Evolutionary conservation across 2,113 vertebrate species (phyloP), one percentile per base, ranked within the genome.

Genomic region (Octodon degus): DNA sequence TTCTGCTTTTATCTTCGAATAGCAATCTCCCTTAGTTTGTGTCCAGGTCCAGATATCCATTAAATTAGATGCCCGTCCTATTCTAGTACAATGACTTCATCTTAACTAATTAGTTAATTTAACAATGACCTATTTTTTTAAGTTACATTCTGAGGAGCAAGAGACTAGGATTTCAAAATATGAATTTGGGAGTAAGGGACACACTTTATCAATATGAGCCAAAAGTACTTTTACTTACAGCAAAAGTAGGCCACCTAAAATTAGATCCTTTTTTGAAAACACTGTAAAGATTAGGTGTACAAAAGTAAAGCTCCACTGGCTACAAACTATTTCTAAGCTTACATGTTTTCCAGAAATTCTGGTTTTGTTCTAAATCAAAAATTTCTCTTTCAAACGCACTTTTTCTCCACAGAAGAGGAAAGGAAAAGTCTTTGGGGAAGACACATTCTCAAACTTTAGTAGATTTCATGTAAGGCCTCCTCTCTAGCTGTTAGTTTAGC

Each of bases 321-420:
- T 89, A 62, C 96, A 58, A 90, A n/a, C 37, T 77, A 25, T 86
- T 10, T 63, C 60, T 94, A 4, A 17, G 50, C 62, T 10, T 50
- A 7, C 25, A 37, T 1, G 0, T 22, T 89, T 89, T 79, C 72
- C 67, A 91, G 89, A 94, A 62, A 89, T 68, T 93, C 77, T 91
- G 62, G 68, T 86, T 93, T 89, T 80, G 14, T 95, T 92, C 65
- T 83, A 90, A 92, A 92, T 93, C 10, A 88, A 95, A 97, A 68
- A 27, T 72, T 16, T 85, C 47, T 84, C 84, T 55, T 93, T 97
- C 89, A 96, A 94, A 96, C 58, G 43, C 5, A 37, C 43, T 53
- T 96, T 92, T 83, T 37, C 13, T 68, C 53, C 58, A 55, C 7
- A 63, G 12, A 27, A 24, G 24, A 7, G 62, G 62, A 27, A 27